A percentile compares a stretch with the other conserved stretches of the same genome.
These are phyloP conservation scores for Nephrotoma flavescens DNA, from an alignment of 2,888 invertebrate genomes.

Conservation along the genomic window DNA sequence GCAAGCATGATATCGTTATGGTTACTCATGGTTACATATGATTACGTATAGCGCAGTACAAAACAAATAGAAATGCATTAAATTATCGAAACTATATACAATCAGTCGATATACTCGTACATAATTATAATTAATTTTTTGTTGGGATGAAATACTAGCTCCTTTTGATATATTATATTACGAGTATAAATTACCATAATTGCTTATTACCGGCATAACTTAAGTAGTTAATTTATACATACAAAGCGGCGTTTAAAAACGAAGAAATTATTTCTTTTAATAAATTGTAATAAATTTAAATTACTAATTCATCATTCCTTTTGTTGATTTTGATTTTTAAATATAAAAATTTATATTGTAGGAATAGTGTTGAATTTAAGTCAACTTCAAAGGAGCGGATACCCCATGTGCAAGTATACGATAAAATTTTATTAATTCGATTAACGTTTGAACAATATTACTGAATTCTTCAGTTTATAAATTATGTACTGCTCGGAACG, in stretches of 20 bases:
- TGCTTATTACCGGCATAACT: not conserved
- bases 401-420: not conserved
- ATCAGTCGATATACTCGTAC: not conserved
- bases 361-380: not conserved
- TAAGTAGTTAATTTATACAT: not conserved
- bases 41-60: not conserved
- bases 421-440: not conserved
- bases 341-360: not conserved
- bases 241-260: not conserved
- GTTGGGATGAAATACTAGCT: not conserved
- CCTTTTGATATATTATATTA: not conserved
- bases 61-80: not conserved
- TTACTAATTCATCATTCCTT: not conserved
- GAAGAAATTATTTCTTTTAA: not conserved
- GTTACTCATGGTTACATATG: not conserved
- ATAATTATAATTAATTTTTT: not conserved
- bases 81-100: not conserved
- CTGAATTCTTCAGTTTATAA: not conserved
- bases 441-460: not conserved
- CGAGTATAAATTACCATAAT: not conserved
- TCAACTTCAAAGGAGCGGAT: not conserved
- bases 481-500: not conserved
- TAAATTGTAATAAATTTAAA: not conserved
- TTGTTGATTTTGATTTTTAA: not conserved
- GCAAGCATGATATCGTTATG: not conserved